Percentiles rank a stretch among this genome's conserved stretches.
Conservation (phyloP, 2,113 vertebrate species). For the Hipposideros armiger region DNA sequence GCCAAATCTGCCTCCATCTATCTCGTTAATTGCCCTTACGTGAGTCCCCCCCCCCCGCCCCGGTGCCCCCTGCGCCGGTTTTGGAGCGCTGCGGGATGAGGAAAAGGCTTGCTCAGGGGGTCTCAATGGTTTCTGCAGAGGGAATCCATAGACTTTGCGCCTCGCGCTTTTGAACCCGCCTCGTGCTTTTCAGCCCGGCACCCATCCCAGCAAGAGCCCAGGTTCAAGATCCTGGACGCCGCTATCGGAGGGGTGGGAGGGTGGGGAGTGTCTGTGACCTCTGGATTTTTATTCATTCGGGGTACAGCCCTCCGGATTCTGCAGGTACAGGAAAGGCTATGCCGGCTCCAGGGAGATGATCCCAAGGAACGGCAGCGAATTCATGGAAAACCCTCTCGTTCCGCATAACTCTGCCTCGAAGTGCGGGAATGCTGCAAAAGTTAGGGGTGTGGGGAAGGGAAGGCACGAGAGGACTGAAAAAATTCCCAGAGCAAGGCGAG, state of each 20-base stretch:
- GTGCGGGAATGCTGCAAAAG: slow-evolving; percentile 65
- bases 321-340: not conserved
- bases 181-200: not conserved
- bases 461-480: not conserved
- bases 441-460: slow-evolving; percentile 47
- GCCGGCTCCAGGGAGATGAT: not conserved
- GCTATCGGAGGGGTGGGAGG: not conserved
- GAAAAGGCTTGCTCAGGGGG: not conserved
- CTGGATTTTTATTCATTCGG: not conserved
- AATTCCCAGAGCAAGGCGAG: not conserved
- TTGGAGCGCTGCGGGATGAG: not conserved
- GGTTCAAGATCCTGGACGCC: not conserved
- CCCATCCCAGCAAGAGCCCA: slow-evolving; percentile 1
- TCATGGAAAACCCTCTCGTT: not conserved
- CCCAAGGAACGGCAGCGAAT: not conserved
- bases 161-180: not conserved
- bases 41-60: not conserved
- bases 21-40: not conserved
- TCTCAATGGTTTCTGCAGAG: not conserved
- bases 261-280: not conserved
- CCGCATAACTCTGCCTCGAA: slow-evolving; percentile 30
- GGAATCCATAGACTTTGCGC: not conserved
- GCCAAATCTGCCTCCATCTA: not conserved
- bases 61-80: not conserved
- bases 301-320: not conserved